Conservation (phyloP, 2,888 invertebrate species). For the Alcis repandata region DNA sequence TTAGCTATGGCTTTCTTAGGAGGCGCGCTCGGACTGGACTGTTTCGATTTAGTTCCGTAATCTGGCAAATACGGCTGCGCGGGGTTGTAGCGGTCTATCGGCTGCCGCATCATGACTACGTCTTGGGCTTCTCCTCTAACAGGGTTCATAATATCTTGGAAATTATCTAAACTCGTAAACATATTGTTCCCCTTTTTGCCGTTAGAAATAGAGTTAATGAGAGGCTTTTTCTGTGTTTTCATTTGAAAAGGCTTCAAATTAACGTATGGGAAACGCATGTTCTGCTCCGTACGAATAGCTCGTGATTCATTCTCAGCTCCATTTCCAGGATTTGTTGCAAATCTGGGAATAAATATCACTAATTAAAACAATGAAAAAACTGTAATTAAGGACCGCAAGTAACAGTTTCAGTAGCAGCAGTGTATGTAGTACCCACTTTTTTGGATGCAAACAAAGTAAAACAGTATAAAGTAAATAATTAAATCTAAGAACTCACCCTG, state of each 20-base stretch:
- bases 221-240: slow-evolving; percentile 66
- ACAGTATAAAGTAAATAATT: no score
- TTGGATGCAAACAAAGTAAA: background rate
- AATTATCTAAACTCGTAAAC: slow-evolving; percentile 72
- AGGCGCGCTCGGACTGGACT: slow-evolving; percentile 55
- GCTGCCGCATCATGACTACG: slow-evolving; percentile 57
- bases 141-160: slow-evolving; percentile 70
- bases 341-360: slow-evolving; percentile 63
- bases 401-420: no score
- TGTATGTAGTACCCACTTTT: no score
- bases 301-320: slow-evolving; percentile 81
- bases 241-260: slow-evolving; percentile 80
- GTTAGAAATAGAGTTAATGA: slow-evolving; percentile 54
- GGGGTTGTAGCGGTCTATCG: slow-evolving; percentile 82
- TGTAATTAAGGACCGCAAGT: no score
- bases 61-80: slow-evolving; percentile 80
- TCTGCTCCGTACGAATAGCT: slow-evolving; percentile 77
- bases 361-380: background rate
- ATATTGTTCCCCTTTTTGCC: slow-evolving; percentile 71
- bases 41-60: slow-evolving; percentile 72
- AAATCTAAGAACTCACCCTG: slow-evolving; percentile 75
- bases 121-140: slow-evolving; percentile 81
- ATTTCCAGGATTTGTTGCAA: slow-evolving; percentile 72
- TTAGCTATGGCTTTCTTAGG: slow-evolving; percentile 66
- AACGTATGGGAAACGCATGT: slow-evolving; percentile 77